Conservation (phyloP, 2,113 vertebrate genomes). For the Gila orcuttii region DNA sequence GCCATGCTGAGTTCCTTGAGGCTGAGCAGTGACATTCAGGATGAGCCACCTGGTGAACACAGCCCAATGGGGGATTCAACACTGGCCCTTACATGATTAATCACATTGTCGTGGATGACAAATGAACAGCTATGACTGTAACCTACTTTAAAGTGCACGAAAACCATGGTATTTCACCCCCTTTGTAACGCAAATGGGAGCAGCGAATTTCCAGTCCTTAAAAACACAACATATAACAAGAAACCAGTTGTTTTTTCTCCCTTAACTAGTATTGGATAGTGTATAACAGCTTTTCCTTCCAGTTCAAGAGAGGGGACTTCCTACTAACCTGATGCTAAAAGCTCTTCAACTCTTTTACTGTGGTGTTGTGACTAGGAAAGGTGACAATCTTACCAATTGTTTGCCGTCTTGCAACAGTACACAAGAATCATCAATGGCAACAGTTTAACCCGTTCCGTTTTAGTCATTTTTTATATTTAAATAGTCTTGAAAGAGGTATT, state of each 20-base stretch:
- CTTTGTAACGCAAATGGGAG: constrained; percentile 29
- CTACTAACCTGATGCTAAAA: background rate
- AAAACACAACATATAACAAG: constrained; percentile 16
- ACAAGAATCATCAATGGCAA: too few relatives aligned
- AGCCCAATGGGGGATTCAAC: constrained; percentile 64
- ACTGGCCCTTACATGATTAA: constrained; percentile 68
- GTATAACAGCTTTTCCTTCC: background rate
- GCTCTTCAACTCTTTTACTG: background rate
- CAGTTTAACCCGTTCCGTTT: too few relatives aligned
- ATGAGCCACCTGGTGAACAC: constrained; percentile 32
- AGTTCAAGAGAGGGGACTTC: background rate
- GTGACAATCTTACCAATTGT: background rate
- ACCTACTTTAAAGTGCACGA: constrained; percentile 68
- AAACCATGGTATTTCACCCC: constrained; percentile 30
- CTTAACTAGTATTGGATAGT: background rate
- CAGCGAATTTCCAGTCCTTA: constrained; percentile 45
- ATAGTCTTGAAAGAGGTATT: too few relatives aligned
- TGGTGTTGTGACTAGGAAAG: background rate
- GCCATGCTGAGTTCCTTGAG: background rate
- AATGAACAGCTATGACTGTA: constrained; percentile 67
- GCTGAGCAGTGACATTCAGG: constrained; percentile 24
- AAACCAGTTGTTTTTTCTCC: background rate
- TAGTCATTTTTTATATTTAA: too few relatives aligned
- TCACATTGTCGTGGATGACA: constrained; percentile 73
- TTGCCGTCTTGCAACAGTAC: too few relatives aligned